phyloP scores from a whole-genome alignment of 2,888 invertebrate species.

The Dromius quadrimaculatus region DNA sequence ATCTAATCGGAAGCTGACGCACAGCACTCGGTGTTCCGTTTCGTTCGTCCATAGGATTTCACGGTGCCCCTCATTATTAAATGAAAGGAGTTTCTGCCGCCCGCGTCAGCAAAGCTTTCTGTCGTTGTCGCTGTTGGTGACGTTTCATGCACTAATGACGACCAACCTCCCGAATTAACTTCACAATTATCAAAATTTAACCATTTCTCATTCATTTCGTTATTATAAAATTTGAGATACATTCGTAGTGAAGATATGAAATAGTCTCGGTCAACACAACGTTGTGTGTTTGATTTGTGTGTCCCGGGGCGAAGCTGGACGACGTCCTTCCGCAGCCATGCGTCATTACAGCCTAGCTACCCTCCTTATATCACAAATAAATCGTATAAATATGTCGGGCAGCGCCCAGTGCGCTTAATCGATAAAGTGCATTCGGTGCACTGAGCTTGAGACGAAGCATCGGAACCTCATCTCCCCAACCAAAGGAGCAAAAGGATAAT shows the following conservation, averaged over 20 bases:
- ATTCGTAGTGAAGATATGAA: too few species aligned
- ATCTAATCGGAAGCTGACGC: conserved; percentile 45
- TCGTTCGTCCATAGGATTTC: conserved; percentile 37
- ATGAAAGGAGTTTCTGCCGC: conserved; percentile 39
- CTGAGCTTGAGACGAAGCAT: neutral
- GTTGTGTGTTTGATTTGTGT: conserved; percentile 24
- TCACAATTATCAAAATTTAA: conserved; percentile 3
- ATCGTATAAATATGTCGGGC: conserved; percentile 62
- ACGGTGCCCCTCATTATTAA: conserved; percentile 48
- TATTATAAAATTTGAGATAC: too few species aligned
- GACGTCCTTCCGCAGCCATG: conserved; percentile 1
- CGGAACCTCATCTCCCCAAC: neutral
- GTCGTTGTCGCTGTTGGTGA: conserved; percentile 17
- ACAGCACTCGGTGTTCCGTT: conserved; percentile 4
- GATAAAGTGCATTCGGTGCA: conserved; percentile 34
- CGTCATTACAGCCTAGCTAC: conserved; percentile 5
- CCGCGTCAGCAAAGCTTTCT: neutral
- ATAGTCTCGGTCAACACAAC: conserved; percentile 17
- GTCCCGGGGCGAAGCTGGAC: neutral
- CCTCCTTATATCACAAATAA: conserved; percentile 64
- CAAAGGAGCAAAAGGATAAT: neutral
- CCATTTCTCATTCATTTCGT: too few species aligned
- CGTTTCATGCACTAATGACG: conserved; percentile 49
- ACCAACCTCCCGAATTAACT: conserved; percentile 30
- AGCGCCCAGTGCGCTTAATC: conserved; percentile 13